Evolutionary conservation across 1,140 invertebrate species (phyloP).

Genomic region (Penaeus japonicus): DNA sequence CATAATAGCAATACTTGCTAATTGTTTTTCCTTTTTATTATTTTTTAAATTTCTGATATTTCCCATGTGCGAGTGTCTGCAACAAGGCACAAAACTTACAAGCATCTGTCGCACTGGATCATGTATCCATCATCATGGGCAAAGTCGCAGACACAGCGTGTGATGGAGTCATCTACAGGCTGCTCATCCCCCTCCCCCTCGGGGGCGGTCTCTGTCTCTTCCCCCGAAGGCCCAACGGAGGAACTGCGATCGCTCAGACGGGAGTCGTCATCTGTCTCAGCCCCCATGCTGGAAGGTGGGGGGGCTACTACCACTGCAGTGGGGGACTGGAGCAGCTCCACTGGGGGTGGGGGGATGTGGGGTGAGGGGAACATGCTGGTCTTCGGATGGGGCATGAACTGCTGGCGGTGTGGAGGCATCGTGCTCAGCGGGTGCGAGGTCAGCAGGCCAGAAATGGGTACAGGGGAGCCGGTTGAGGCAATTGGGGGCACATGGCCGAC

Average conservation of each 20-base stretch:
- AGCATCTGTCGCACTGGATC: constrained; percentile 92
- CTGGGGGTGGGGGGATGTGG: constrained; percentile 59
- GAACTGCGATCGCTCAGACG: constrained; percentile 56
- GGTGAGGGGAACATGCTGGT: constrained; percentile 41
- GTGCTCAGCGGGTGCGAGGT: constrained; percentile 34
- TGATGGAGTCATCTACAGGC: constrained; percentile 82
- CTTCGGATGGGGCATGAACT: constrained; percentile 54
- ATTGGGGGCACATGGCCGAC: not conserved
- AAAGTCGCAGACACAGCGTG: constrained; percentile 92
- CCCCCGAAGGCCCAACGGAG: constrained; percentile 67
- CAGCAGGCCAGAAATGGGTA: constrained; percentile 1
- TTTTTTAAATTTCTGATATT: too few relatives aligned
- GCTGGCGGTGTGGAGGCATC: constrained; percentile 51
- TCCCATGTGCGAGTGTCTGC: too few relatives aligned
- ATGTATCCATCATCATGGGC: constrained; percentile 97
- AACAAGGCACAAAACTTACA: constrained; percentile 69
- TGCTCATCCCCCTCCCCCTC: constrained; percentile 69
- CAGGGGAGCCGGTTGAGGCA: not conserved
- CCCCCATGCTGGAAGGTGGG: constrained; percentile 8
- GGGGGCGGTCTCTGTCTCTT: constrained; percentile 87
- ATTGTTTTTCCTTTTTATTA: too few relatives aligned
- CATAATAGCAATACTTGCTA: too few relatives aligned
- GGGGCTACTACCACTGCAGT: not conserved
- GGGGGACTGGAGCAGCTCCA: constrained; percentile 59
- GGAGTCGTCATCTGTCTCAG: constrained; percentile 59